Evolutionary conservation across 2,797 vertebrate species (phyloP).

Genomic region (Mormyrops attenuatus): DNA sequence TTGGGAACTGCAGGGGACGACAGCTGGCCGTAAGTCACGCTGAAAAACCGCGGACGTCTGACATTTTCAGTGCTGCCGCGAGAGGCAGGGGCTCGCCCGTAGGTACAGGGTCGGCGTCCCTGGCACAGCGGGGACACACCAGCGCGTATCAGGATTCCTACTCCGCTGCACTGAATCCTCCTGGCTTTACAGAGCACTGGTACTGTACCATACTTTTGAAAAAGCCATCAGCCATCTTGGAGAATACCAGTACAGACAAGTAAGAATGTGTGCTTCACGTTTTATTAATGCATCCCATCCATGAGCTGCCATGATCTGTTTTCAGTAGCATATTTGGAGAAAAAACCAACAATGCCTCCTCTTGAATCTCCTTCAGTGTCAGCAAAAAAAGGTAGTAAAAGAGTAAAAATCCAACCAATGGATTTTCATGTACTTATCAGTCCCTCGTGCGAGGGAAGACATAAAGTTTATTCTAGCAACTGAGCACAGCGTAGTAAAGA

Average conservation of each 20-base stretch:
- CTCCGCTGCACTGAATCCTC: not conserved
- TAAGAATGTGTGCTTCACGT: not conserved
- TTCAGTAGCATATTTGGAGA: not conserved
- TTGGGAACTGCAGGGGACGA: conserved; percentile 65
- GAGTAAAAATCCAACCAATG: not conserved
- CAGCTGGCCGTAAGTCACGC: not conserved
- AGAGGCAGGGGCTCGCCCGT: not conserved
- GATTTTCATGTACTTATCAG: not conserved
- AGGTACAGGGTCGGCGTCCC: not conserved
- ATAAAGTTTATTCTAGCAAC: not conserved
- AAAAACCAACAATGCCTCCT: not conserved
- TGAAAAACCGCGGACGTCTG: not conserved
- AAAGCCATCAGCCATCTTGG: not conserved
- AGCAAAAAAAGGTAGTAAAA: not conserved
- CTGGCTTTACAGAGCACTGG: not conserved
- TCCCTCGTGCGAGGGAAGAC: not conserved
- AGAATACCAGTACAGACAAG: not conserved
- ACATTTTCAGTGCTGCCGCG: not conserved
- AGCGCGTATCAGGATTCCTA: not conserved
- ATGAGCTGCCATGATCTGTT: not conserved
- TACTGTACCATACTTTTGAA: not conserved
- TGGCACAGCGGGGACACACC: not conserved
- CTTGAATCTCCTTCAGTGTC: not conserved
- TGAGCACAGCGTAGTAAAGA: not conserved
- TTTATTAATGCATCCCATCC: not conserved